Evolutionary conservation across 2,113 vertebrate genomes (phyloP).

Genomic region (Neogobius melanostomus): DNA sequence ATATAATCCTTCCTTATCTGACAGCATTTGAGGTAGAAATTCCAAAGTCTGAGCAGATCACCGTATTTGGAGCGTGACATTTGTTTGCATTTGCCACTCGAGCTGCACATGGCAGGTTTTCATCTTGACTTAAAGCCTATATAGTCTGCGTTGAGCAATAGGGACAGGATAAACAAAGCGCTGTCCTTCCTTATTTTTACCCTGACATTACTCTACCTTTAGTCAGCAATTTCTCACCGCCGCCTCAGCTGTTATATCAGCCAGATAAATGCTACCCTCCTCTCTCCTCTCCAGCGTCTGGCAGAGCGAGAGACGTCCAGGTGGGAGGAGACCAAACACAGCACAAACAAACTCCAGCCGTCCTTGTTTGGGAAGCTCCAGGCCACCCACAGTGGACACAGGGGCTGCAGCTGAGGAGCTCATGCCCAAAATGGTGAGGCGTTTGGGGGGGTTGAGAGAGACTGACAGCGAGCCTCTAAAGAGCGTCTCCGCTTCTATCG

Average conservation of each 20-base stretch:
- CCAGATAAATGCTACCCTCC: conserved; percentile 17
- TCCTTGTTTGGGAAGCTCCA: not conserved
- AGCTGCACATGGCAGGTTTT: no score
- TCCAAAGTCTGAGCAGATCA: no score
- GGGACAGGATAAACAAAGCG: no score
- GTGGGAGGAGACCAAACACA: not conserved
- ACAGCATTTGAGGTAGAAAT: no score
- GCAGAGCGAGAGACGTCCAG: not conserved
- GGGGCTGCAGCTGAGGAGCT: not conserved
- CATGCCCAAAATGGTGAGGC: conserved; percentile 15
- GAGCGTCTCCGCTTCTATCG: conserved; percentile 48
- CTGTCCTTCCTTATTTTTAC: no score
- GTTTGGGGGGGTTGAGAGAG: conserved; percentile 28
- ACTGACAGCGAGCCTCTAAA: not conserved
- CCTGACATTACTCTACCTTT: not conserved
- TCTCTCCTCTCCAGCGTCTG: conserved; percentile 16
- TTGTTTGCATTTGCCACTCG: no score
- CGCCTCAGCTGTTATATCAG: conserved; percentile 11
- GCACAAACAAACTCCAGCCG: not conserved
- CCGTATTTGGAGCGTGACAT: no score
- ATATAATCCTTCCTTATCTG: no score
- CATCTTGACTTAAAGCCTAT: no score
- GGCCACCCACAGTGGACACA: conserved; percentile 47
- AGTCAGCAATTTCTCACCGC: conserved; percentile 12
- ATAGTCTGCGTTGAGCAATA: no score